A percentile compares a stretch with the other conserved stretches of the same genome.
Evolutionary conservation across 2,797 vertebrate genomes (phyloP).

Genomic region (Scomberomorus guttatus): DNA sequence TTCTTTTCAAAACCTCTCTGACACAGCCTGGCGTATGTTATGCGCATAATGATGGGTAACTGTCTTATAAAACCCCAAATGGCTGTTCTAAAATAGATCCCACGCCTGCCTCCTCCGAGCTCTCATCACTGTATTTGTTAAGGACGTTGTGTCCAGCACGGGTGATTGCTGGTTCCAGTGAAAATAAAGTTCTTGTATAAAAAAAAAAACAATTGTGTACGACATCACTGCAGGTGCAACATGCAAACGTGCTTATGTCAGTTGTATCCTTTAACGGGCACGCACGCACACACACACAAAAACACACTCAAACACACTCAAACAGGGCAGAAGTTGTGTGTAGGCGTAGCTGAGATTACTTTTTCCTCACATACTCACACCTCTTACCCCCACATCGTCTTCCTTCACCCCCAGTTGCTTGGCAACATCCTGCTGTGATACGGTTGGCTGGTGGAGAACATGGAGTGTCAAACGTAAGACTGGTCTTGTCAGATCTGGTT

Average conservation of each 20-base stretch:
- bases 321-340: slow-evolving; percentile 5
- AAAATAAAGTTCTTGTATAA: neutral
- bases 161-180: neutral
- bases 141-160: neutral
- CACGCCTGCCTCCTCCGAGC: neutral
- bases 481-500: slow-evolving; percentile 30
- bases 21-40: slow-evolving; percentile 16
- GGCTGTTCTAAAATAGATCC: slow-evolving; percentile 20
- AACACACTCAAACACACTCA: neutral
- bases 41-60: slow-evolving; percentile 21
- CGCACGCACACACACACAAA: neutral
- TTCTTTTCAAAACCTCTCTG: slow-evolving; percentile 5
- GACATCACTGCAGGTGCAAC: neutral
- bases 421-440: slow-evolving; percentile 73
- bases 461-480: slow-evolving; percentile 36
- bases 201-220: neutral
- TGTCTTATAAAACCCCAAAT: slow-evolving; percentile 24
- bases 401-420: slow-evolving; percentile 70
- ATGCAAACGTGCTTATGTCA: neutral
- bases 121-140: neutral
- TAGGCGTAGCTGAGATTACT: slow-evolving; percentile 29
- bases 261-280: neutral
- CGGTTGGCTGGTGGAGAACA: slow-evolving; percentile 49
- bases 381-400: slow-evolving; percentile 14
- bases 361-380: slow-evolving; percentile 41